Conservation (phyloP, 1,140 invertebrate genomes). For the Hylaeus anthracinus region DNA sequence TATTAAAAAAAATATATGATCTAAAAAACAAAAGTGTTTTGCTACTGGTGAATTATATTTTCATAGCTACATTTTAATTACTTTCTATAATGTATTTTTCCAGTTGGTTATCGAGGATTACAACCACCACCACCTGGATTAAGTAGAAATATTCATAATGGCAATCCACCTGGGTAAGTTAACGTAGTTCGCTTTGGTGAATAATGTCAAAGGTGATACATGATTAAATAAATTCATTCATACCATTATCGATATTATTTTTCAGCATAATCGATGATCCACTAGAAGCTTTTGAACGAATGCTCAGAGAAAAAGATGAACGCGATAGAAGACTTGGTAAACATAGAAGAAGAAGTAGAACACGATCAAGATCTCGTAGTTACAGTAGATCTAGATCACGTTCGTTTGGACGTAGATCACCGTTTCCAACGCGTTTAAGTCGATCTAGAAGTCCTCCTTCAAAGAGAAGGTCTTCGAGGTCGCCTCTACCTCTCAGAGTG, state of each 20-base stretch:
- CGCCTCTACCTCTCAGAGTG: conserved; percentile 74
- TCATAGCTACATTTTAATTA: not conserved
- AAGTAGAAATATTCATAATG: conserved; percentile 76
- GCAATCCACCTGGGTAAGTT: conserved; percentile 76
- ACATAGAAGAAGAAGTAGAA: conserved; percentile 81
- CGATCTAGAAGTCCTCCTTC: conserved; percentile 76
- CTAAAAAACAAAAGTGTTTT: too few species aligned
- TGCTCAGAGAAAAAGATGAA: conserved; percentile 92
- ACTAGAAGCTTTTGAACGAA: conserved; percentile 91
- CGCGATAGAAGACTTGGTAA: conserved; percentile 85
- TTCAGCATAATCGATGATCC: conserved; percentile 89
- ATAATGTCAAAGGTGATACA: not conserved
- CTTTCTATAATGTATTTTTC: conserved; percentile 31
- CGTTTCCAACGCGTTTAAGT: conserved; percentile 70
- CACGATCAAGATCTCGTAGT: conserved; percentile 80
- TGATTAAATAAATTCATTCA: not conserved
- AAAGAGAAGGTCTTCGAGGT: conserved; percentile 73
- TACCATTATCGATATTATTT: conserved; percentile 43
- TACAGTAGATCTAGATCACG: conserved; percentile 80
- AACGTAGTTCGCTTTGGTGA: not conserved
- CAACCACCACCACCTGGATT: conserved; percentile 78
- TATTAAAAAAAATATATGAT: too few species aligned
- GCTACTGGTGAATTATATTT: too few species aligned
- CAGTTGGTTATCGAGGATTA: conserved; percentile 76
- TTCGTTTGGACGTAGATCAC: conserved; percentile 76